Conservation (phyloP, 1,140 invertebrate species). For the Choristoneura fumiferana region DNA sequence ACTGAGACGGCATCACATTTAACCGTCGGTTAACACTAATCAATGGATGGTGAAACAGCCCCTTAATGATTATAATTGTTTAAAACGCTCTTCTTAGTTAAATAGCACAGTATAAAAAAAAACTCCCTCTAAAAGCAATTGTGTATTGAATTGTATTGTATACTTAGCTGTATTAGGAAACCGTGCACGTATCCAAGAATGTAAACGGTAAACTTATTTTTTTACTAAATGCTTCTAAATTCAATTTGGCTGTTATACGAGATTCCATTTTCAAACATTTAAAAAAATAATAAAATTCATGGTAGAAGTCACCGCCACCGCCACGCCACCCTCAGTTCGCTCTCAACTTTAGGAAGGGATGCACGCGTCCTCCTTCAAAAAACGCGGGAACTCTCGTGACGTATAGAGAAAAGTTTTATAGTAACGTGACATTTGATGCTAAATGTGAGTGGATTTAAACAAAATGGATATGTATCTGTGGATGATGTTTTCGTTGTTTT, state of each 20-base stretch:
- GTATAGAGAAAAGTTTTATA: not conserved
- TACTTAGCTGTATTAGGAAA: not conserved
- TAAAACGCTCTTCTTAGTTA: too few relatives aligned
- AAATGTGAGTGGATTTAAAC: conserved; percentile 18
- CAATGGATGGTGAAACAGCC: too few relatives aligned
- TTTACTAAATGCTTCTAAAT: not conserved
- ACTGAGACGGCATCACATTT: too few relatives aligned
- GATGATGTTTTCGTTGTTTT: conserved; percentile 20
- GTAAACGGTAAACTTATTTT: too few relatives aligned
- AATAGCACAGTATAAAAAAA: too few relatives aligned
- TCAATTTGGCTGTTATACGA: not conserved
- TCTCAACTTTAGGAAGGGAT: conserved; percentile 17
- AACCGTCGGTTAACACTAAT: too few relatives aligned
- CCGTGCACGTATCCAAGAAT: too few relatives aligned
- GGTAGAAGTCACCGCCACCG: not conserved
- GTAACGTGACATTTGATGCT: conserved; percentile 18
- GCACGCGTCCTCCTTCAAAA: conserved; percentile 32
- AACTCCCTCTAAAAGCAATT: too few relatives aligned
- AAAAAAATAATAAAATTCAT: conserved; percentile 15
- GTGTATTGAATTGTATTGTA: too few relatives aligned
- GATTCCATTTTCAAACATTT: conserved; percentile 18
- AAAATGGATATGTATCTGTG: conserved; percentile 35
- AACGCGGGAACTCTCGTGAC: conserved; percentile 41
- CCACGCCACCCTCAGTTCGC: conserved; percentile 35
- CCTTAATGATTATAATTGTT: too few relatives aligned